Conservation (phyloP, 2,113 vertebrate species). For the Syngnathus scovelli region DNA sequence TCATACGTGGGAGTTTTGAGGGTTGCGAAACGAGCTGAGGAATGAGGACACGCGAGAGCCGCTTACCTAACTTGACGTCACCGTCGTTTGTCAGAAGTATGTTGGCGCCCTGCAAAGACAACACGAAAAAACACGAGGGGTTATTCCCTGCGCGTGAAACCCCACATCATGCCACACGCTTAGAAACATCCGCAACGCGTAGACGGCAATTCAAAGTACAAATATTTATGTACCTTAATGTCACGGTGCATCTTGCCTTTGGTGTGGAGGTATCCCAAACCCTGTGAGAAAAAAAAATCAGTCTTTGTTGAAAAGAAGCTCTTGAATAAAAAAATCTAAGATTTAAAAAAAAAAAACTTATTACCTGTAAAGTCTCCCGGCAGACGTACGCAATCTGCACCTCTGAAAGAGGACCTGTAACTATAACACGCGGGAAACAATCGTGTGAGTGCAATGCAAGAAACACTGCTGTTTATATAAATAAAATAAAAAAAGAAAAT, state of each 20-base stretch:
- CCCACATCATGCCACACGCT: not conserved
- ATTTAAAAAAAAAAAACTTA: not conserved
- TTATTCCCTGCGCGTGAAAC: not conserved
- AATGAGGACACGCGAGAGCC: slow-evolving; percentile 4
- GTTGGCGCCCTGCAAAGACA: slow-evolving; percentile 83
- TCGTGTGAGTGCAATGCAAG: not conserved
- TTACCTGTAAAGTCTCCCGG: slow-evolving; percentile 96
- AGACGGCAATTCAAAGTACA: too few species aligned
- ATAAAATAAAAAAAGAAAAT: not conserved
- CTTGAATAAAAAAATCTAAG: not conserved
- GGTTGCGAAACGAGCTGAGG: slow-evolving; percentile 22
- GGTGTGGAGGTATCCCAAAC: slow-evolving; percentile 90
- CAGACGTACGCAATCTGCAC: slow-evolving; percentile 91
- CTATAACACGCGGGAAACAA: slow-evolving; percentile 55
- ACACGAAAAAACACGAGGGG: not conserved
- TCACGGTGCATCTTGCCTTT: slow-evolving; percentile 99
- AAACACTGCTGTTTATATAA: not conserved
- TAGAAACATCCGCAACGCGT: slow-evolving; percentile 1
- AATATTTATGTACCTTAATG: slow-evolving; percentile 83
- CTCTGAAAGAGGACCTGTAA: slow-evolving; percentile 93
- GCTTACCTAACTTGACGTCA: slow-evolving; percentile 93
- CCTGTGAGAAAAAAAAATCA: slow-evolving; percentile 66
- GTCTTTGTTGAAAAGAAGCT: not conserved
- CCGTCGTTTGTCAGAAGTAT: slow-evolving; percentile 92
- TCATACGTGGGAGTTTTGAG: slow-evolving; percentile 23